These are phyloP conservation scores for Eurystomus gularis DNA, from an alignment of 2,113 vertebrate genomes.

Conservation along the genomic window DNA sequence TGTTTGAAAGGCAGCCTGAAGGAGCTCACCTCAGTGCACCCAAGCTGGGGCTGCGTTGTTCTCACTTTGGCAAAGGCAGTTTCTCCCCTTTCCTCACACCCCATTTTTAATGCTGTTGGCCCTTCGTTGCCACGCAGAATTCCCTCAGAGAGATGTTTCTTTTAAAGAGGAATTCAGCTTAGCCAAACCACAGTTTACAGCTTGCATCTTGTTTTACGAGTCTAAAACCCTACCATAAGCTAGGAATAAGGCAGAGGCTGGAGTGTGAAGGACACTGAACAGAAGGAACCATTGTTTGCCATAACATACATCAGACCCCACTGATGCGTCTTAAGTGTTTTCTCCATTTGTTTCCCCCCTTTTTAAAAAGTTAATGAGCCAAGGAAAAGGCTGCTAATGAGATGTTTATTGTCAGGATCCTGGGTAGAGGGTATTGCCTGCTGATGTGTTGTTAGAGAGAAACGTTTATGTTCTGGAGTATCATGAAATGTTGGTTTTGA, in stretches of 20 bases:
- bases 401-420: not conserved
- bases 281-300: not conserved
- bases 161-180: not conserved
- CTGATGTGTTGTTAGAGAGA: not conserved
- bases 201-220: not conserved
- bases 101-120: not conserved
- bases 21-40: too few relatives aligned
- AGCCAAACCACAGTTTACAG: not conserved
- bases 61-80: not conserved
- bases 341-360: not conserved
- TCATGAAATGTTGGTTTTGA: not conserved
- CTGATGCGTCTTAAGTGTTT: not conserved
- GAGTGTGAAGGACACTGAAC: not conserved
- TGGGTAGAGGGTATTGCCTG: not conserved
- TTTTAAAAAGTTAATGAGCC: conserved; percentile 2
- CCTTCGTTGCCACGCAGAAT: not conserved
- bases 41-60: not conserved
- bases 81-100: not conserved
- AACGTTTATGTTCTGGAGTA: not conserved
- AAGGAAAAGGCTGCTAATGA: conserved; percentile 24
- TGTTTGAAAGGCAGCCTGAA: not conserved
- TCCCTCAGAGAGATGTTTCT: not conserved
- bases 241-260: not conserved
- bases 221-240: not conserved
- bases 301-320: not conserved